Base-by-base conservation (phyloP, 2,113 vertebrate species). In the Platichthys stellatus region DNA sequence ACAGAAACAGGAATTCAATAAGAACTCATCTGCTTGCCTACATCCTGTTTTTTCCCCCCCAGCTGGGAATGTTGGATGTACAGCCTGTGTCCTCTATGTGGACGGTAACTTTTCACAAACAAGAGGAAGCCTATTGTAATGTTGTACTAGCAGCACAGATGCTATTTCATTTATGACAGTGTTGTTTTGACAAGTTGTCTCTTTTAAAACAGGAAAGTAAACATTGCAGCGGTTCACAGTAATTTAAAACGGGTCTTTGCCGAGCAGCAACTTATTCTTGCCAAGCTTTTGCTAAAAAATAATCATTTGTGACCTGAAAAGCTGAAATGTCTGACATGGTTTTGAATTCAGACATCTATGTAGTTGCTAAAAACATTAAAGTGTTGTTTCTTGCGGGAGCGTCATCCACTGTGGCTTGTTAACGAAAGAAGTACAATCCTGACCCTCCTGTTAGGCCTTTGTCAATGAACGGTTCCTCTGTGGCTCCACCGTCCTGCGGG, bases 1-100 rank as follows among this genome's bases (percentile, higher is more conserved):
- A 45, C 82, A 73, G 74, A 75, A 93, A 90, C 84, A 91, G 88
- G 87, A 93, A 93, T 92, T 93, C 86, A 88, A 93, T 93, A 92
- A 86, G 77, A 89, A 88, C 89, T 92, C 89, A 89, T 91, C 86
- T 84, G 81, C 81, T 73, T 69, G 78, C 75, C 78, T 67, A 83
- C 86, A 84, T 86, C 86, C 90, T 63, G 72, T 54, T 54, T 60
- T 56, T 56, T 40, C 13, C 35, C 20, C 49, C 51, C 20, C 10
- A 0, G n/a, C 67, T 62, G n/a, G n/a, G n/a, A n/a, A n/a, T n/a
- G 56, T 78, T 68, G 15, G 45, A 70, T 76, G 77, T 66, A 79
- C 72, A 81, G 81, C 86, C 63, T 61, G 75, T 69, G 76, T 81
- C 77, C 60, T 28, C 66, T 63, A 9, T 74, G 51, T 63, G 53